Percentiles rank a stretch among this genome's conserved stretches.
Evolutionary conservation across 2,888 invertebrate species (phyloP).

Genomic region (Drosophila tanythrix): DNA sequence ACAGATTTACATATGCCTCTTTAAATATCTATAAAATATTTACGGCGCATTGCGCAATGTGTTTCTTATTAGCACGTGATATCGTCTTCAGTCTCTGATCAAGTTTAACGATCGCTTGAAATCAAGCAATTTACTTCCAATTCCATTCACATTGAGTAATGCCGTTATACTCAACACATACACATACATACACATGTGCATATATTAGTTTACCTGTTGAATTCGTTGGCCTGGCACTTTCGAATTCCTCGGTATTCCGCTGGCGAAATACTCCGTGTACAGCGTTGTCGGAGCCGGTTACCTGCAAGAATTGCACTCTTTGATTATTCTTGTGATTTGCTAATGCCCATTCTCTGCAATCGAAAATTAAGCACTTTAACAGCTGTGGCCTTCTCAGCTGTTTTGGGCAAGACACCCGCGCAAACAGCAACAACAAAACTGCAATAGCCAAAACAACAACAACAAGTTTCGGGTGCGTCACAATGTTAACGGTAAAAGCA

Average conservation of each 20-base stretch:
- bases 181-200: not conserved
- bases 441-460: constrained; percentile 8
- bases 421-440: constrained; percentile 10
- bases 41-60: not conserved
- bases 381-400: constrained; percentile 57
- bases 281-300: constrained; percentile 76
- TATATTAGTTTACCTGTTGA: constrained; percentile 54
- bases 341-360: constrained; percentile 25
- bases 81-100: not conserved
- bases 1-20: not conserved
- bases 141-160: constrained; percentile 49
- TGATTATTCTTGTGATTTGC: constrained; percentile 41
- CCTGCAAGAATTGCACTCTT: constrained; percentile 61
- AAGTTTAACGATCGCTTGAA: constrained; percentile 12
- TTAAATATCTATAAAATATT: not conserved
- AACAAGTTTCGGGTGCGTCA: constrained; percentile 47
- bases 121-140: constrained; percentile 34
- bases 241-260: constrained; percentile 79
- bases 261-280: constrained; percentile 83
- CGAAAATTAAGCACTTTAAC: constrained; percentile 17
- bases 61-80: constrained; percentile 2
- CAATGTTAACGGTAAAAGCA: constrained; percentile 32
- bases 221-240: constrained; percentile 73
- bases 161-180: constrained; percentile 9
- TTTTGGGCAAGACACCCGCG: constrained; percentile 17